These are phyloP conservation scores for Pseudomugil tenellus DNA, from an alignment of 2,797 vertebrate genomes.

Conservation along the genomic window DNA sequence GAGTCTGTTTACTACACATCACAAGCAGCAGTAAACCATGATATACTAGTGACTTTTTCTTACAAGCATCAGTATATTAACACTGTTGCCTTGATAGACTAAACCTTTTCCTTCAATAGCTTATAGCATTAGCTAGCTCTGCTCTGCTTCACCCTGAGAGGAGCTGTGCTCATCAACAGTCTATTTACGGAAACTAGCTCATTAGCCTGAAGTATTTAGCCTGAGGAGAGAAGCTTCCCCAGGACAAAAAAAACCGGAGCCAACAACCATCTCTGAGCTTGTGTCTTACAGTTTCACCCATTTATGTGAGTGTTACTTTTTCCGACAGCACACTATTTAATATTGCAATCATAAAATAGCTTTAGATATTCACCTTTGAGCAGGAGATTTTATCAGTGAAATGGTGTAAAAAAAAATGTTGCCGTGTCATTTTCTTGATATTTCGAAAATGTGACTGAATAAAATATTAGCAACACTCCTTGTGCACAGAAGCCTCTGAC, in stretches of 20 bases:
- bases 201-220: conserved; percentile 78
- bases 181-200: conserved; percentile 74
- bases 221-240: conserved; percentile 48
- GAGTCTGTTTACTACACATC: conserved; percentile 29
- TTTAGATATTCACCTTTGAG: not conserved
- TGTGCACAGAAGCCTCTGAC: too few species aligned
- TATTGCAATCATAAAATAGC: not conserved
- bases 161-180: conserved; percentile 65
- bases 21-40: not conserved
- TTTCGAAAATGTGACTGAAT: too few species aligned
- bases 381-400: not conserved
- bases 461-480: not conserved
- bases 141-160: conserved; percentile 36
- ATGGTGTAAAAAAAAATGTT: too few species aligned
- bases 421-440: not conserved
- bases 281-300: not conserved
- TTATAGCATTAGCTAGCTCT: conserved; percentile 61
- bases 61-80: conserved; percentile 8
- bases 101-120: conserved; percentile 37
- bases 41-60: not conserved
- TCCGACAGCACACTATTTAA: not conserved
- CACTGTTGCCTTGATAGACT: conserved; percentile 19
- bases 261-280: conserved; percentile 26
- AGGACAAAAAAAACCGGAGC: conserved; percentile 48
- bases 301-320: conserved; percentile 2